A percentile compares a stretch with the other conserved stretches of the same genome.
Conservation (phyloP, 2,113 vertebrate genomes). For the Ameiurus melas region DNA sequence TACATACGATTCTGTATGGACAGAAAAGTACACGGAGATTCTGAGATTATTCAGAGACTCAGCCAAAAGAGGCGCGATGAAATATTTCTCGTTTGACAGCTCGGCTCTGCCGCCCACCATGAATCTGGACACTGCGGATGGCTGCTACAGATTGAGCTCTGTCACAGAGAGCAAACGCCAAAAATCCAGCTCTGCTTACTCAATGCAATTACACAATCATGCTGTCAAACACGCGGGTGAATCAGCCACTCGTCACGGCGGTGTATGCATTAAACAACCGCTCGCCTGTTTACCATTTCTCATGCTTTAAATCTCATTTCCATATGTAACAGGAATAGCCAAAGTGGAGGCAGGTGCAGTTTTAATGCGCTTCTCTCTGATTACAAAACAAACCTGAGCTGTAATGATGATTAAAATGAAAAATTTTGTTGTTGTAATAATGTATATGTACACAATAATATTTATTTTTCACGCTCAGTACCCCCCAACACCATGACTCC, state of each 20-base stretch:
- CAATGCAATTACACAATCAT: slow-evolving; percentile 47
- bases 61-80: slow-evolving; percentile 46
- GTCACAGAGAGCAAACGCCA: slow-evolving; percentile 54
- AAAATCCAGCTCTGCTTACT: slow-evolving; percentile 46
- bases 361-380: slow-evolving; percentile 25
- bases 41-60: slow-evolving; percentile 43
- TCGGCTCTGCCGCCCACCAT: slow-evolving; percentile 52
- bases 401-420: neutral
- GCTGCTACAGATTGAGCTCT: slow-evolving; percentile 54
- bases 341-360: neutral
- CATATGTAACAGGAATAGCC: neutral
- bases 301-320: slow-evolving; percentile 17
- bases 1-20: slow-evolving; percentile 32
- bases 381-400: neutral
- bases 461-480: neutral
- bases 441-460: neutral
- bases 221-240: slow-evolving; percentile 33
- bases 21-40: slow-evolving; percentile 40
- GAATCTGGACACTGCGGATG: slow-evolving; percentile 52
- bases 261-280: slow-evolving; percentile 15
- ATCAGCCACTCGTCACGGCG: slow-evolving; percentile 39
- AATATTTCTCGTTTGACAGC: slow-evolving; percentile 49
- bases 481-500: neutral
- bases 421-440: neutral
- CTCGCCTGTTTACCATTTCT: neutral